Evolutionary conservation across 2,113 vertebrate genomes (phyloP).

Genomic region (Phylloscopus trochilus): DNA sequence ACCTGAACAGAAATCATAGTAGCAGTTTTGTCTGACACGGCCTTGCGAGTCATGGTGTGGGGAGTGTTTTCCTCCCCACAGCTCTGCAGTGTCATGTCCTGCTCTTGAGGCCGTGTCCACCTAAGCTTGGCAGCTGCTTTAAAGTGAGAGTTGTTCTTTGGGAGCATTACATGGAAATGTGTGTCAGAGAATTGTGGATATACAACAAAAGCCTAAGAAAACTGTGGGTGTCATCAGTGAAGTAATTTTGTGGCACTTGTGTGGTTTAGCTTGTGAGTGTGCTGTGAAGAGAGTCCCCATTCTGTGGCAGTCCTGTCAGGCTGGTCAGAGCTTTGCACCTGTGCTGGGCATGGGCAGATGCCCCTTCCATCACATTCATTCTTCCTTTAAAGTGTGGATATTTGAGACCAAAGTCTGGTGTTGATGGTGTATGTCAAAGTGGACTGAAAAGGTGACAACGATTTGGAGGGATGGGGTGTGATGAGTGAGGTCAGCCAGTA

Average conservation of each 20-base stretch:
- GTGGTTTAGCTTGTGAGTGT: neutral
- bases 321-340: neutral
- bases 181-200: neutral
- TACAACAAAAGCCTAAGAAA: too few relatives aligned
- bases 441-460: fast-evolving
- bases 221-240: neutral
- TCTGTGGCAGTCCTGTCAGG: neutral
- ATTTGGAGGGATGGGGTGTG: fast-evolving
- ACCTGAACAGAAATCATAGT: neutral
- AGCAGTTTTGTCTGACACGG: neutral
- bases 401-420: neutral
- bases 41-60: neutral
- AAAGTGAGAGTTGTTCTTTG: neutral
- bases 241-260: neutral
- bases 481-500: neutral
- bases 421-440: neutral
- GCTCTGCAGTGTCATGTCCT: neutral
- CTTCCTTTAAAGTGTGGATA: too few relatives aligned
- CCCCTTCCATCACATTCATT: too few relatives aligned
- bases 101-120: too few relatives aligned
- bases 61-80: neutral
- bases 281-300: neutral
- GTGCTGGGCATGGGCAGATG: too few relatives aligned
- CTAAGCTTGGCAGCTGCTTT: neutral
- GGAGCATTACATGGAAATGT: too few relatives aligned